Evolutionary conservation across 1,140 invertebrate genomes (phyloP), one percentile per base, ranked within the genome.

Genomic region (Cardiocondyla obscurior): DNA sequence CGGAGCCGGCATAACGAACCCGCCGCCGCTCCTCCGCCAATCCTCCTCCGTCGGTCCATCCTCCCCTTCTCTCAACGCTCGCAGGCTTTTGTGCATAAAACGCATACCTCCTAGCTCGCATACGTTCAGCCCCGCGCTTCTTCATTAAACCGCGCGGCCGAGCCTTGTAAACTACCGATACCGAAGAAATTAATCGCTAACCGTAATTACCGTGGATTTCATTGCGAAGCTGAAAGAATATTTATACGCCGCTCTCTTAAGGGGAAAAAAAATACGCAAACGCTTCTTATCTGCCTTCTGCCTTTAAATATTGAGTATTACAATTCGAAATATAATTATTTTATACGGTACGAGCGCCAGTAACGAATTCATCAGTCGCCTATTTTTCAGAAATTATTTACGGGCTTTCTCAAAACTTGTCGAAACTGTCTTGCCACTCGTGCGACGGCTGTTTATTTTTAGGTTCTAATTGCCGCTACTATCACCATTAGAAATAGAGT

Each of bases 1-100:
- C 89, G 82, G 90, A 91, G 65, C 88, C 76, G 88, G 90, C 90
- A 91, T 90, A 91, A 91, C 91, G 90, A 92, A 92, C 85, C 85
- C 85, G 72, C 83, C 72, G 81, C 81, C 74, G 36, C 58, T 49
- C 57, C 81, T 57, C 65, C 36, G 5, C 44, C 70, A 25, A 53
- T 82, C 70, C 69, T 82, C 70, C 69, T 28, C 19, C n/a, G 19
- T 19, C 33, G 57, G 57, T 33, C 46, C 36, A n/a, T 44, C 60
- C 57, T 42, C 19, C 65, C 42, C 51, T 28, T n/a, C 25, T 36
- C 25, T 36, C 81, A 8, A 10, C 72, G 49, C 57, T 51, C 65
- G 70, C 84, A 30, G 62, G 67, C 86, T 88, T 88, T 88, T 87
- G 86, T 88, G 86, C 85, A 88, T 88, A 87, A 88, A 88, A 87